Conservation (phyloP, 37 sponge, comb jelly and placozoan species). For the Chondrilla cf. caribensis region DNA sequence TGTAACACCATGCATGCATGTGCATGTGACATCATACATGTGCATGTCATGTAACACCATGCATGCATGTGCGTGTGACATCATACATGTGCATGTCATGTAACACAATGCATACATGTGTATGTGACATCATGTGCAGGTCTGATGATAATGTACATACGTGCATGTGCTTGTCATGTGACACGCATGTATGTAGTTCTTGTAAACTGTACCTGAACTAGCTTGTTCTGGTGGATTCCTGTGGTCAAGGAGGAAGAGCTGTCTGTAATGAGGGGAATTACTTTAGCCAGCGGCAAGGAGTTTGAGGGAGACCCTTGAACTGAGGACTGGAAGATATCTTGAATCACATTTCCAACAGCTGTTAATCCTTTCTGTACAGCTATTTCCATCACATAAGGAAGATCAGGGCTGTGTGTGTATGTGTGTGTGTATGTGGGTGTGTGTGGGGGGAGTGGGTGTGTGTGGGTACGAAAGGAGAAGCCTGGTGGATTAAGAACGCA, state of each 20-base stretch:
- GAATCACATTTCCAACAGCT: not conserved
- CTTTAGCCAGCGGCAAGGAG: conserved; percentile 6
- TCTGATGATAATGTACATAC: no score
- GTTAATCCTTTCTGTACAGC: not conserved
- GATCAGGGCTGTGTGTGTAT: conserved; percentile 7
- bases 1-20: no score
- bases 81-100: no score
- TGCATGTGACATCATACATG: no score
- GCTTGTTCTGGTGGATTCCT: not conserved
- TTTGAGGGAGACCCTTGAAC: not conserved
- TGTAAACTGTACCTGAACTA: not conserved
- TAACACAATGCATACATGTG: no score
- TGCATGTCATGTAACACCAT: no score
- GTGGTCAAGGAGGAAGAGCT: not conserved
- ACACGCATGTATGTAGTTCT: no score
- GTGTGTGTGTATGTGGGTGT: not conserved
- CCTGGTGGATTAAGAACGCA: no score
- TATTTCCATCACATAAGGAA: not conserved
- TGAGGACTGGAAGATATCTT: conserved; percentile 20
- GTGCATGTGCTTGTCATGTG: no score
- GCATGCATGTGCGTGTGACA: no score
- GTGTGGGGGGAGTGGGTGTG: not conserved
- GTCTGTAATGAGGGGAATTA: conserved; percentile 13
- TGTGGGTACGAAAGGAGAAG: not conserved
- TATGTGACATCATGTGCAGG: no score